A percentile compares a stretch with the other conserved stretches of the same genome.
These are phyloP conservation scores for Drosophila serrata DNA, from an alignment of 1,140 invertebrate species.

Conservation along the genomic window DNA sequence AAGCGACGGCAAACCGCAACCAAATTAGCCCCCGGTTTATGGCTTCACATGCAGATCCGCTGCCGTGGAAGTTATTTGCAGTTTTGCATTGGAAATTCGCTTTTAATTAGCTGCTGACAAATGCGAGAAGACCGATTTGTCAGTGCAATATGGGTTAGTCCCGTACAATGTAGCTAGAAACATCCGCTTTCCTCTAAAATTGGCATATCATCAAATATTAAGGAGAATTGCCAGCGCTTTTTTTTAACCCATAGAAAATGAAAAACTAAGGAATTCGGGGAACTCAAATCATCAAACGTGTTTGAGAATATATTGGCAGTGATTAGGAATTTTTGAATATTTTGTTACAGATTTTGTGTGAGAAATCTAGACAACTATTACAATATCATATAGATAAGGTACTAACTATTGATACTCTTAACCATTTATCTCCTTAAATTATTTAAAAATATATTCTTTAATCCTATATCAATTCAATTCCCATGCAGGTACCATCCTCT, in stretches of 20 bases:
- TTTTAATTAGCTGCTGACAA: conserved; percentile 83
- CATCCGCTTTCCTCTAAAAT: conserved; percentile 64
- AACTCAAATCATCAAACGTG: not conserved
- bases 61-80: conserved; percentile 69
- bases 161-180: conserved; percentile 70
- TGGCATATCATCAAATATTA: conserved; percentile 22
- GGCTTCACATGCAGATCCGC: conserved; percentile 54
- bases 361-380: not conserved
- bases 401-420: too few species aligned
- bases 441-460: not conserved
- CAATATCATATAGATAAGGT: too few species aligned
- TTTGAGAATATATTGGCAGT: not conserved
- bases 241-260: not conserved
- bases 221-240: not conserved
- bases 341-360: not conserved
- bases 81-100: conserved; percentile 69
- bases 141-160: conserved; percentile 61
- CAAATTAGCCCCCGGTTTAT: conserved; percentile 77
- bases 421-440: not conserved
- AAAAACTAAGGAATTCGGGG: not conserved
- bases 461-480: not conserved
- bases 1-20: conserved; percentile 30
- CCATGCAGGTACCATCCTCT: conserved; percentile 19
- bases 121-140: conserved; percentile 39
- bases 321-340: not conserved